A percentile compares a stretch with the other conserved stretches of the same genome.
phyloP scores from a whole-genome alignment of 2,797 vertebrate species.

The Octomys mimax region DNA sequence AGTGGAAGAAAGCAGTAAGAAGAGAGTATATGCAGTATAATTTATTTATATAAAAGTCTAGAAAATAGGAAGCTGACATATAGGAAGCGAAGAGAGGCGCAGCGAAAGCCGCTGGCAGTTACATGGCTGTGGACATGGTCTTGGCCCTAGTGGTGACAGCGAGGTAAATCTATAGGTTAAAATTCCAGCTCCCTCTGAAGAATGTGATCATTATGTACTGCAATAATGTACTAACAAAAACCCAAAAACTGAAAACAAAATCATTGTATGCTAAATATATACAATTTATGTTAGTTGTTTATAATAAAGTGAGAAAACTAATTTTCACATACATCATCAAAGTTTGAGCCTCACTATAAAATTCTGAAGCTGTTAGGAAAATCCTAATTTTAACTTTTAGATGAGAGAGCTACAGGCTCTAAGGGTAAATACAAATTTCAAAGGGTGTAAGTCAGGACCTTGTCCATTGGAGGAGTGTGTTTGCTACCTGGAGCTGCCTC shows the following conservation, averaged over 20 bases:
- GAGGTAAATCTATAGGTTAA: neutral
- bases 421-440: neutral
- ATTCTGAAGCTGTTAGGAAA: neutral
- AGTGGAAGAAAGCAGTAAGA: neutral
- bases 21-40: neutral
- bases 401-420: neutral
- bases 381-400: constrained; percentile 1
- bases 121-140: neutral
- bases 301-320: neutral
- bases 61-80: neutral
- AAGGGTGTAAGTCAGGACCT: neutral
- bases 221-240: neutral
- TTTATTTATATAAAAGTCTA: neutral
- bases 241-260: neutral
- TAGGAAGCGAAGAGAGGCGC: neutral
- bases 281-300: neutral
- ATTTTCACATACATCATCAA: neutral
- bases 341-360: neutral
- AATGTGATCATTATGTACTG: neutral
- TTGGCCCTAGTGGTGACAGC: neutral
- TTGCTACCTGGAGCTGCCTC: neutral
- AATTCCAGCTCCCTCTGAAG: neutral
- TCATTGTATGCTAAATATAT: neutral
- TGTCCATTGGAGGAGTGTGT: neutral
- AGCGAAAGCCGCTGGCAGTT: neutral